Conservation (phyloP, 2,888 invertebrate species). For the Drosophila mimica region DNA sequence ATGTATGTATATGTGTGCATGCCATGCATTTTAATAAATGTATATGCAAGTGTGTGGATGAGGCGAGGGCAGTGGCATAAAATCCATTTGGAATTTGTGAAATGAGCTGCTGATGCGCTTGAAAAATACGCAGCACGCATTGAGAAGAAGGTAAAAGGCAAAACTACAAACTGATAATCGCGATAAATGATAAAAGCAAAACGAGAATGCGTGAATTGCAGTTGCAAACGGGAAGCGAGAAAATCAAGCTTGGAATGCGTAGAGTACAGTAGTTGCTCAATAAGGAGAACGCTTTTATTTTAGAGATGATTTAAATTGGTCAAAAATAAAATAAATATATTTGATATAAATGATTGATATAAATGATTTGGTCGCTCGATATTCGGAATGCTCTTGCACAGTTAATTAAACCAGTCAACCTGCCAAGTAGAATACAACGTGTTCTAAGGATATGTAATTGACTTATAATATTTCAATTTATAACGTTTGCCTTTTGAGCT, state of each 20-base stretch:
- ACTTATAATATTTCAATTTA: not conserved
- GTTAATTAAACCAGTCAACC: not conserved
- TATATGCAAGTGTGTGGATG: constrained; percentile 12
- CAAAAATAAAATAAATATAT: not conserved
- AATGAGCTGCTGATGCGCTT: constrained; percentile 26
- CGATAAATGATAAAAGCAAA: constrained; percentile 15
- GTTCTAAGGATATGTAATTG: not conserved
- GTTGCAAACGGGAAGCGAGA: not conserved
- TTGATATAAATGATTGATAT: too few species aligned
- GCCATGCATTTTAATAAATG: constrained; percentile 29
- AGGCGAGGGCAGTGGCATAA: constrained; percentile 25
- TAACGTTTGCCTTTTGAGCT: not conserved
- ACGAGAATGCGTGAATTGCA: constrained; percentile 1
- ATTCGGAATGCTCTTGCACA: too few species aligned
- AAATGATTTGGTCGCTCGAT: too few species aligned
- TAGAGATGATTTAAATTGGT: not conserved
- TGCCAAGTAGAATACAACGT: not conserved
- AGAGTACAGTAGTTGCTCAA: not conserved
- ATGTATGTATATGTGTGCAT: constrained; percentile 17
- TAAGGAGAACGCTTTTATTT: not conserved
- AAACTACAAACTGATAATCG: constrained; percentile 7
- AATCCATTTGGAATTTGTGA: constrained; percentile 34
- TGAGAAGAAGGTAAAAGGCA: constrained; percentile 4
- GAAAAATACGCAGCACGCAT: constrained; percentile 23
- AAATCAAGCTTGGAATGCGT: not conserved